phyloP scores from a whole-genome alignment of 2,888 invertebrate genomes.

The Danaus chrysippus region DNA sequence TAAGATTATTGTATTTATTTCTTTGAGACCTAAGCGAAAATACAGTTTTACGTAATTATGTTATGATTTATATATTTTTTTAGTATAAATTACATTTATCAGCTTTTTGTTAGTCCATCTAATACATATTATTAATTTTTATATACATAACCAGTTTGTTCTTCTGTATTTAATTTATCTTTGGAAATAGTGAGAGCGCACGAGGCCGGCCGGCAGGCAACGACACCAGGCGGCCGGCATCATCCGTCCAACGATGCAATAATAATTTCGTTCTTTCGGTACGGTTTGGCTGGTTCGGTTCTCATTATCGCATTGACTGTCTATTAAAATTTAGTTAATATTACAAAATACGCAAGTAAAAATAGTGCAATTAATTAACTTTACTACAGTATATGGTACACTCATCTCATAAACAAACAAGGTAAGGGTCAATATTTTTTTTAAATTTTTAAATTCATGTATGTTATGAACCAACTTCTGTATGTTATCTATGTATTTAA shows the following conservation, averaged over 20 bases:
- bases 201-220: slow-evolving; percentile 31
- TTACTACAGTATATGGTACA: background rate
- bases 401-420: background rate
- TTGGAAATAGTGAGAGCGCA: slow-evolving; percentile 29
- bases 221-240: slow-evolving; percentile 28
- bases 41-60: too few species aligned
- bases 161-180: slow-evolving; percentile 20
- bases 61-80: too few species aligned
- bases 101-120: too few species aligned
- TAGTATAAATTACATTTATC: too few species aligned
- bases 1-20: too few species aligned
- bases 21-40: too few species aligned
- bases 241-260: slow-evolving; percentile 28
- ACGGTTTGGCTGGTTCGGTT: slow-evolving; percentile 25
- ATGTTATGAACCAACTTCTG: background rate
- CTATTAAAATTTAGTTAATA: background rate
- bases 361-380: background rate
- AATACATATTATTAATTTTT: background rate
- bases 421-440: background rate
- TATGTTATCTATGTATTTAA: too few species aligned
- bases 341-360: too few species aligned
- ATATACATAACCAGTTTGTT: slow-evolving; percentile 1
- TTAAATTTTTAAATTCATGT: background rate
- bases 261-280: slow-evolving; percentile 31
- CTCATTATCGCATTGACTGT: slow-evolving; percentile 12